Evolutionary conservation across 2,797 vertebrate genomes (phyloP).

Genomic region (Agapornis canus): DNA sequence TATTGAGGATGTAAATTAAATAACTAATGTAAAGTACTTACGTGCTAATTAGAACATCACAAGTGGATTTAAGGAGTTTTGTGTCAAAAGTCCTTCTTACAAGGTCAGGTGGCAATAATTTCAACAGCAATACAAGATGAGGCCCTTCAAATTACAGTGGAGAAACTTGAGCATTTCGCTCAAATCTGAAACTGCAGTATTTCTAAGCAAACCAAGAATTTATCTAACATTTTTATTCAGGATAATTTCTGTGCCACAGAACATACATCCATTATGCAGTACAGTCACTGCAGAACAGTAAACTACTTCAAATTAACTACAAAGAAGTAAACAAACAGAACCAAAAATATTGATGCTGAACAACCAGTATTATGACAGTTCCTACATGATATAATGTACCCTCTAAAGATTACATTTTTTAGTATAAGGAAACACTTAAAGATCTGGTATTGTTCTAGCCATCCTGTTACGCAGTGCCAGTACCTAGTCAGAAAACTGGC

Average conservation of each 20-base stretch:
- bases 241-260: neutral
- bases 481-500: neutral
- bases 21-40: neutral
- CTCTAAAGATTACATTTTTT: neutral
- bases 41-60: neutral
- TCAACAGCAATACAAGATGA: neutral
- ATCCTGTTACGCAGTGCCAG: neutral
- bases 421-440: neutral
- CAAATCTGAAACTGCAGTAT: neutral
- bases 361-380: neutral
- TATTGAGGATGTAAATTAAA: neutral
- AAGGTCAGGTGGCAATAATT: neutral
- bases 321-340: neutral
- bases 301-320: neutral
- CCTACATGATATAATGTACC: neutral
- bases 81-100: neutral
- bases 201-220: neutral
- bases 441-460: neutral
- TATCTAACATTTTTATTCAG: neutral
- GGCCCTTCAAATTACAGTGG: neutral
- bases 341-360: neutral
- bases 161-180: neutral
- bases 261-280: neutral
- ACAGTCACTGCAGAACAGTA: neutral
- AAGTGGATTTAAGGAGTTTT: neutral